A percentile compares a stretch with the other conserved stretches of the same genome.
phyloP scores from a whole-genome alignment of 2,888 invertebrate species.

The Aphidoletes aphidimyza region DNA sequence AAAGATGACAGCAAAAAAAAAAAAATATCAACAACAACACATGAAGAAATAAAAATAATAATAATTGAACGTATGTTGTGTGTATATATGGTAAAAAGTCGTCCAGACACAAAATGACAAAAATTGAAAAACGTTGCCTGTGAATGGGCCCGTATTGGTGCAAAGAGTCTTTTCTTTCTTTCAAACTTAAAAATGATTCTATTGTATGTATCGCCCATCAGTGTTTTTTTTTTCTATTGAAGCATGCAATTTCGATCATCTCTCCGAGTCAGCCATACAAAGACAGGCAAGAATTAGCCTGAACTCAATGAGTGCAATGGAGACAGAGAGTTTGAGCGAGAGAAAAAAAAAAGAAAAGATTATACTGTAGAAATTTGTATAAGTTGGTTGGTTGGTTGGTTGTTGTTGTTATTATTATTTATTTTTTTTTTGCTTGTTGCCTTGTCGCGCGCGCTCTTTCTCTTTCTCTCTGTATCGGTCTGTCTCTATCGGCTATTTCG shows the following conservation, averaged over 20 bases:
- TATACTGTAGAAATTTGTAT: not conserved
- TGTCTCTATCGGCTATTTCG: not conserved
- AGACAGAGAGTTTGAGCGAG: not conserved
- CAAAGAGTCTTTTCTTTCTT: not conserved
- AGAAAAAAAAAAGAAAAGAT: not conserved
- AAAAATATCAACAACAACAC: not conserved
- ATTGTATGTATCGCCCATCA: not conserved
- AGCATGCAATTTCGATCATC: slow-evolving; percentile 20
- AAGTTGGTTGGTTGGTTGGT: no score
- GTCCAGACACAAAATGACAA: slow-evolving; percentile 11
- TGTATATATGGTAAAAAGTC: not conserved
- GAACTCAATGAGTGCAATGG: not conserved
- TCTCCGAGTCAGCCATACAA: not conserved
- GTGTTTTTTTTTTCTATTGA: slow-evolving; percentile 35
- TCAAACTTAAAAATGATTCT: not conserved
- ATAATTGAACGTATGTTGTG: not conserved
- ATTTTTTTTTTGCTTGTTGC: slow-evolving; percentile 7
- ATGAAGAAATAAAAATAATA: not conserved
- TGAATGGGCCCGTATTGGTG: slow-evolving; percentile 1
- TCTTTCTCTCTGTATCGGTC: no score
- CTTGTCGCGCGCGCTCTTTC: not conserved
- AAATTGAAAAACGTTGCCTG: not conserved
- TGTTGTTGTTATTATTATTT: no score
- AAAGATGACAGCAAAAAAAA: not conserved
- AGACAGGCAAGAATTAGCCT: not conserved